Evolutionary conservation across 1,140 invertebrate genomes (phyloP).

Genomic region (Drosophila murphyi): DNA sequence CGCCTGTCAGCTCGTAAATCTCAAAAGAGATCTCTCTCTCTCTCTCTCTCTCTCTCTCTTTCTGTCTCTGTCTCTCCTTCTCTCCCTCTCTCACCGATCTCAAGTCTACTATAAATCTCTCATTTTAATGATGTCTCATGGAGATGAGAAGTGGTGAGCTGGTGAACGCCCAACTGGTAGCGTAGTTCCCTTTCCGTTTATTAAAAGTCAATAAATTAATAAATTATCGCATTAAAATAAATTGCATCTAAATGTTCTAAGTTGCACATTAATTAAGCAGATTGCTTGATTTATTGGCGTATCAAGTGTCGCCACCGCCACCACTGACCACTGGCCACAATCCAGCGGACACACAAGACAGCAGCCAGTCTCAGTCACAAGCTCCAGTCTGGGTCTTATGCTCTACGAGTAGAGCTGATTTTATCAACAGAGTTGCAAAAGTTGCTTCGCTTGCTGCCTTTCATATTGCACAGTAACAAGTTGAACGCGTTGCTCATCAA

Average conservation of each 20-base stretch:
- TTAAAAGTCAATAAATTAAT: conserved; percentile 84
- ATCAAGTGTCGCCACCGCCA: conserved; percentile 77
- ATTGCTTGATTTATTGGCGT: conserved; percentile 84
- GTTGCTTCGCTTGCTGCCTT: conserved; percentile 27
- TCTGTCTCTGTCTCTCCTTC: neutral
- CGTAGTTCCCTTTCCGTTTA: conserved; percentile 43
- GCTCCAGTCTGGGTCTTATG: conserved; percentile 25
- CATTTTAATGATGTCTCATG: conserved; percentile 44
- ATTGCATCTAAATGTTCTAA: conserved; percentile 84
- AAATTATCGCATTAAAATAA: conserved; percentile 84
- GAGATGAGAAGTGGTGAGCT: neutral
- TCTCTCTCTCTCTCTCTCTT: conserved; percentile 4
- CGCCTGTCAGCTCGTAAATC: conserved; percentile 84
- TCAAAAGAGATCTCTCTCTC: conserved; percentile 5
- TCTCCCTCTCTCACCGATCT: neutral
- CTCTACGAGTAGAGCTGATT: conserved; percentile 61
- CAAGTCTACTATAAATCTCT: conserved; percentile 16
- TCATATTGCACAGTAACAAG: conserved; percentile 40
- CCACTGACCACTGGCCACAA: conserved; percentile 7
- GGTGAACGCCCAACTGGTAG: conserved; percentile 39
- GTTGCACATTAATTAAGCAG: conserved; percentile 84
- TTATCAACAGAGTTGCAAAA: conserved; percentile 38
- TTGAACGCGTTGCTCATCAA: conserved; percentile 48
- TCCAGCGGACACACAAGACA: neutral
- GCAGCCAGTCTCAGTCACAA: conserved; percentile 8